A percentile compares a stretch with the other conserved stretches of the same genome.
Evolutionary conservation across 2,797 vertebrate genomes (phyloP).

Genomic region (Sternarchorhynchus goeldii): DNA sequence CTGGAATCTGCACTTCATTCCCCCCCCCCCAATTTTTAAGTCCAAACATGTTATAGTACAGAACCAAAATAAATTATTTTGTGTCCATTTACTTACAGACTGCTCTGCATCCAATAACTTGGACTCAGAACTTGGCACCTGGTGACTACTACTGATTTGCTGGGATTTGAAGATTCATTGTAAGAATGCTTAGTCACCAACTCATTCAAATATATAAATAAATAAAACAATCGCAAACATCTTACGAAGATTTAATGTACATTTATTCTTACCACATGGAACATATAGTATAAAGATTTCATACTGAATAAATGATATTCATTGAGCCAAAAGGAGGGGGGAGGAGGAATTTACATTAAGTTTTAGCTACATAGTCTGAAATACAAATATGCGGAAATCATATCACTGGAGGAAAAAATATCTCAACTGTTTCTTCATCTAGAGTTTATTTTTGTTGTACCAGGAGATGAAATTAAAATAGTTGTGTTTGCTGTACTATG

Average conservation of each 20-base stretch:
- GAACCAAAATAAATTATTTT: no score
- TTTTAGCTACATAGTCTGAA: constrained; percentile 99
- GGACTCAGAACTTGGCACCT: no score
- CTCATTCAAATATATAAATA: constrained; percentile 64
- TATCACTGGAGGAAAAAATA: constrained; percentile 91
- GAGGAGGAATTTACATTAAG: constrained; percentile 99
- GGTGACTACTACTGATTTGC: not conserved
- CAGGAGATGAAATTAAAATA: constrained; percentile 75
- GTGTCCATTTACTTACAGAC: no score
- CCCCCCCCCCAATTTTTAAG: no score
- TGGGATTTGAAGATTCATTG: constrained; percentile 26
- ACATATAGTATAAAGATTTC: constrained; percentile 99
- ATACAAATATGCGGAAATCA: constrained; percentile 99
- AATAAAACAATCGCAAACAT: constrained; percentile 94
- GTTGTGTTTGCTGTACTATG: constrained; percentile 73
- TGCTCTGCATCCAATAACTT: no score
- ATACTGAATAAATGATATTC: constrained; percentile 99
- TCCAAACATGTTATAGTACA: no score
- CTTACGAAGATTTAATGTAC: constrained; percentile 99
- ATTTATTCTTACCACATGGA: constrained; percentile 99
- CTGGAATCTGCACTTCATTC: no score
- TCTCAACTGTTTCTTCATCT: constrained; percentile 98
- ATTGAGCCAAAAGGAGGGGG: constrained; percentile 99
- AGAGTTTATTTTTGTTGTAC: constrained; percentile 80
- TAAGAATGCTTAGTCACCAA: not conserved